Evolutionary conservation across 2,888 invertebrate species (phyloP).

Genomic region (Trissolcus japonicus): DNA sequence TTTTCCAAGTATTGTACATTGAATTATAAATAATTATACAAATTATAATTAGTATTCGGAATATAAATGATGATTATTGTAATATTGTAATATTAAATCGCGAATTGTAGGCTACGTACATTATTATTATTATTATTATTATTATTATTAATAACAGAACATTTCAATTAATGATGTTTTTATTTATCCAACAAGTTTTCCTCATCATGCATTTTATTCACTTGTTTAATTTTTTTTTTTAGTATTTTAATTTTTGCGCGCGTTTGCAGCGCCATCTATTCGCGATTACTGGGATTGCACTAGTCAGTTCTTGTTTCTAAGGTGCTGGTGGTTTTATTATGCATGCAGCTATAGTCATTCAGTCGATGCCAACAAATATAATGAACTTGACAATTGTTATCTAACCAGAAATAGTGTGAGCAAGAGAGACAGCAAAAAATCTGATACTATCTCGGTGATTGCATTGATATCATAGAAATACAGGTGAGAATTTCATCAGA

Average conservation of each 20-base stretch:
- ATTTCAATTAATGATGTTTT: slow-evolving; percentile 39
- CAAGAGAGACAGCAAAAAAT: too few relatives aligned
- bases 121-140: slow-evolving; percentile 4
- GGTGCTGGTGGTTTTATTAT: too few relatives aligned
- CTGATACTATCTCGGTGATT: too few relatives aligned
- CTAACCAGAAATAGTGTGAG: too few relatives aligned
- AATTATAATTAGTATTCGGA: slow-evolving; percentile 54
- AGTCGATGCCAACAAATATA: too few relatives aligned
- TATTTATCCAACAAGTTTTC: neutral
- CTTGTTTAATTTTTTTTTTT: neutral
- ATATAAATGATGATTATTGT: slow-evolving; percentile 51
- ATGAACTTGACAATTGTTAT: too few relatives aligned
- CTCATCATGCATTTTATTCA: neutral
- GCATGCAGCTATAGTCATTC: too few relatives aligned
- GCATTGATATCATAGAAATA: slow-evolving; percentile 10
- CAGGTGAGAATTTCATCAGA: slow-evolving; percentile 32
- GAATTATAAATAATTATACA: slow-evolving; percentile 55
- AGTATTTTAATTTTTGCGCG: too few relatives aligned
- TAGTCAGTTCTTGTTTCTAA: too few relatives aligned
- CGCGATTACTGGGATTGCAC: too few relatives aligned
- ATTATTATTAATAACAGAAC: slow-evolving; percentile 44
- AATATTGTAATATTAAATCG: slow-evolving; percentile 55
- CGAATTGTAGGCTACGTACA: slow-evolving; percentile 49
- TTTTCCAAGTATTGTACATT: slow-evolving; percentile 58
- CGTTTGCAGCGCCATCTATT: too few relatives aligned